Conservation (phyloP, 2,888 invertebrate genomes). For the Callosobruchus maculatus region DNA sequence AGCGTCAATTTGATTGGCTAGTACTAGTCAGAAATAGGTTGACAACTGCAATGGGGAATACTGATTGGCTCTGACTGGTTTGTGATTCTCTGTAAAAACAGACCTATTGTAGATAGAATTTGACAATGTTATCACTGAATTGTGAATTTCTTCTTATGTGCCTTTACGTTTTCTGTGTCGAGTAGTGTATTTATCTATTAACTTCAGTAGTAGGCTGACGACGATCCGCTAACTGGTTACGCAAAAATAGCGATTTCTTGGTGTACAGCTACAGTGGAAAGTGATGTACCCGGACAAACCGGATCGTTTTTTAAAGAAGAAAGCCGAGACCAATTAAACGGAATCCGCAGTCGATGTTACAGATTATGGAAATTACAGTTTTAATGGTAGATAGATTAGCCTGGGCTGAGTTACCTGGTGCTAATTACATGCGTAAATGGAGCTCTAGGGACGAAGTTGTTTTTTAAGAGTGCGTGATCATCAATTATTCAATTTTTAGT, state of each 20-base stretch:
- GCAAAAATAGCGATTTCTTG: not conserved
- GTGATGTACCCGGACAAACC: not conserved
- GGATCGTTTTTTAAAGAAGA: not conserved
- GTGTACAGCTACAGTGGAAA: not conserved
- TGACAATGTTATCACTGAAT: too few species aligned
- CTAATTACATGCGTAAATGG: not conserved
- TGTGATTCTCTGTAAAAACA: too few species aligned
- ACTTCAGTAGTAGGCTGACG: not conserved
- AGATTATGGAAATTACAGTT: not conserved
- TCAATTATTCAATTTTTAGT: not conserved
- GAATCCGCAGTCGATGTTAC: not conserved
- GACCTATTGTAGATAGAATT: too few species aligned
- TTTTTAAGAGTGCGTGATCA: not conserved
- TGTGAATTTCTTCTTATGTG: too few species aligned
- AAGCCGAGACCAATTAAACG: not conserved
- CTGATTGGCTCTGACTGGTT: too few species aligned
- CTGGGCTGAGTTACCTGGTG: not conserved
- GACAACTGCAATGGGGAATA: too few species aligned
- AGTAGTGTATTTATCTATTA: not conserved
- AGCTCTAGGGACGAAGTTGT: not conserved
- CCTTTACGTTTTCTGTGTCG: not conserved
- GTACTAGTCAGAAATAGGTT: too few species aligned
- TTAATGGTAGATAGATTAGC: not conserved
- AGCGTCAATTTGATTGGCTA: too few species aligned
- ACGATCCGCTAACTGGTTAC: not conserved